A percentile compares a stretch with the other conserved stretches of the same genome.
phyloP scores from a whole-genome alignment of 2,113 vertebrate genomes.

The Podocnemis expansa region DNA sequence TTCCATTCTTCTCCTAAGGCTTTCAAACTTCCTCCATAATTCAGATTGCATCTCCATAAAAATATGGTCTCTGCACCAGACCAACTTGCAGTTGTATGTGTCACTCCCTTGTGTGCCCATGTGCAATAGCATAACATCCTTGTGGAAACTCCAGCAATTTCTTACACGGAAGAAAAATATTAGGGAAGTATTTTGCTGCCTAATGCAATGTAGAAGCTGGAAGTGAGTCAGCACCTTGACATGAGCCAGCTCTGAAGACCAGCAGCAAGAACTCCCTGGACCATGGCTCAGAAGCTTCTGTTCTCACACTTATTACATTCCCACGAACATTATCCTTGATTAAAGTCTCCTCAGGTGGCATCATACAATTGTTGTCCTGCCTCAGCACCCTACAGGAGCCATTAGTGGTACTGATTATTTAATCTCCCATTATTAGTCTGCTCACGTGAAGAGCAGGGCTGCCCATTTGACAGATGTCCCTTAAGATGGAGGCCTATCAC shows the following conservation, averaged over 20 bases:
- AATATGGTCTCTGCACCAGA: neutral
- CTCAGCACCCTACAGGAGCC: neutral
- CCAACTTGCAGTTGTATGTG: neutral
- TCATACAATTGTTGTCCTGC: neutral
- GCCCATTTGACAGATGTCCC: neutral
- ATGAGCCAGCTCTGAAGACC: neutral
- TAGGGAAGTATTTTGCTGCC: neutral
- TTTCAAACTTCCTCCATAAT: neutral
- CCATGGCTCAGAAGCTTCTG: neutral
- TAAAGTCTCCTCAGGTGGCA: neutral
- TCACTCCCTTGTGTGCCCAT: neutral
- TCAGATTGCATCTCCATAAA: neutral
- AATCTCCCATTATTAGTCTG: neutral
- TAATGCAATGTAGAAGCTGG: constrained; percentile 12
- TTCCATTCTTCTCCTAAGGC: neutral
- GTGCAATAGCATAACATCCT: neutral
- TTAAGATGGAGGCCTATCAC: neutral
- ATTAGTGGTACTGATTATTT: neutral
- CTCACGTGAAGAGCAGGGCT: neutral
- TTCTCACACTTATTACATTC: constrained; percentile 47
- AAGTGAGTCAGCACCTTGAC: constrained; percentile 57
- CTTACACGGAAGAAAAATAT: neutral
- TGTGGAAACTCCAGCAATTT: neutral
- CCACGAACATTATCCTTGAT: neutral
- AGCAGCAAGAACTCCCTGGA: constrained; percentile 2